A percentile compares a stretch with the other conserved stretches of the same genome.
phyloP scores from a whole-genome alignment of 2,113 vertebrate species.

The Cyanoliseus patagonus region DNA sequence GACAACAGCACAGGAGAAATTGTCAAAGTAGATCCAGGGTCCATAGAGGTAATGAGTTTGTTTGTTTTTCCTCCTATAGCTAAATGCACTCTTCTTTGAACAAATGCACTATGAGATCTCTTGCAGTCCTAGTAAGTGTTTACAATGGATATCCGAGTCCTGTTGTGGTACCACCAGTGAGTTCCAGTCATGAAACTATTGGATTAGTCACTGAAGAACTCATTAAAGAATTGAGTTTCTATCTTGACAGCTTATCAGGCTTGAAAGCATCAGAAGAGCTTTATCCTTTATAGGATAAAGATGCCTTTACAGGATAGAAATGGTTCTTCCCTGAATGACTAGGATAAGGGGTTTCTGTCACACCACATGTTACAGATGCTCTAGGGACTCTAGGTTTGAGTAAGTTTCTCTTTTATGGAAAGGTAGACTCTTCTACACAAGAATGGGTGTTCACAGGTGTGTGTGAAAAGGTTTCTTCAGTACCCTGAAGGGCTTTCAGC shows the following conservation, averaged over 20 bases:
- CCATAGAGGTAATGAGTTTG: slow-evolving; percentile 90
- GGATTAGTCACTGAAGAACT: slow-evolving; percentile 9
- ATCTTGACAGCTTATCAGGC: neutral
- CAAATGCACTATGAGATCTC: neutral
- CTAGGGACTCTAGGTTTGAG: neutral
- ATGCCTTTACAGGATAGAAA: neutral
- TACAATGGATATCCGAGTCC: neutral
- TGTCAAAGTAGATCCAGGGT: slow-evolving; percentile 79
- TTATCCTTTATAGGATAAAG: slow-evolving; percentile 22
- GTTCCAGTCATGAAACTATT: neutral
- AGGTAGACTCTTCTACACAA: neutral
- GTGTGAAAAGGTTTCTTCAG: neutral
- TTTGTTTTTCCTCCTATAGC: slow-evolving; percentile 54
- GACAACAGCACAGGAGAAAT: slow-evolving; percentile 76
- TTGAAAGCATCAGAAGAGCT: slow-evolving; percentile 10
- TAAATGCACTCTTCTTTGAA: slow-evolving; percentile 63
- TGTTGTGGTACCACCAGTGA: neutral
- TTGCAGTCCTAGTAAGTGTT: neutral
- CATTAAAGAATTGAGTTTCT: slow-evolving; percentile 5
- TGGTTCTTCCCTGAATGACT: neutral
- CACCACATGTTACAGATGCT: neutral
- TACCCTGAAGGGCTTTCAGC: neutral
- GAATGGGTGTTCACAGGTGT: neutral
- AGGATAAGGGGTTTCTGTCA: neutral
- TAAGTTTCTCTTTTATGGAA: neutral